These are phyloP conservation scores for Ostrea edulis DNA, from an alignment of 1,140 invertebrate species.

Conservation along the genomic window DNA sequence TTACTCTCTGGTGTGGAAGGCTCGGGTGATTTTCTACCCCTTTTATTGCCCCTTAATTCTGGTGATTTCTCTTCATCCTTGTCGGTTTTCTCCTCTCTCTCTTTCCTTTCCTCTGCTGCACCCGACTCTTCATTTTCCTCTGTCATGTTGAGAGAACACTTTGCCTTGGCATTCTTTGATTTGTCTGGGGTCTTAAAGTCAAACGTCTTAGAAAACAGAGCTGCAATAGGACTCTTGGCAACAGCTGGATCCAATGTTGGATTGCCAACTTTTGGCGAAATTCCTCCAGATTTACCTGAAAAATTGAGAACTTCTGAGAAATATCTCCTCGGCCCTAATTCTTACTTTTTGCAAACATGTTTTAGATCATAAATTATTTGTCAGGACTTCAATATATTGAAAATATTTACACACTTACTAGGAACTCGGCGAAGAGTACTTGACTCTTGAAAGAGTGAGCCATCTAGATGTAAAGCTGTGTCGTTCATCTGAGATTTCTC, in stretches of 20 bases:
- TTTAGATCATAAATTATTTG: too few relatives aligned
- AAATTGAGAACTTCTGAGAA: neutral
- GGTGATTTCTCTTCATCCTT: constrained; percentile 25
- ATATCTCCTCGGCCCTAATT: too few relatives aligned
- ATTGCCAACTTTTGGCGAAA: neutral
- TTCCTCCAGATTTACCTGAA: neutral
- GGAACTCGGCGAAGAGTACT: constrained; percentile 47
- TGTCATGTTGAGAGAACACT: constrained; percentile 3
- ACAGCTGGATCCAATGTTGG: neutral
- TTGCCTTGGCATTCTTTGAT: neutral
- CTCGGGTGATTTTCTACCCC: neutral
- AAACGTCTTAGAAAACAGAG: constrained; percentile 27
- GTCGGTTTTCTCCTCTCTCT: neutral
- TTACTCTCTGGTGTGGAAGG: neutral
- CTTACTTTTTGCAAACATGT: too few relatives aligned
- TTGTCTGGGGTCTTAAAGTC: constrained; percentile 15
- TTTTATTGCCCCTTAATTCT: neutral
- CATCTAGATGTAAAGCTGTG: constrained; percentile 51
- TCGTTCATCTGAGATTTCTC: constrained; percentile 48
- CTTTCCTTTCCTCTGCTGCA: neutral
- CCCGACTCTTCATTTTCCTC: neutral
- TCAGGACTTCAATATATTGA: too few relatives aligned
- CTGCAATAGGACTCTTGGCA: constrained; percentile 23
- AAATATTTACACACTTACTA: neutral
- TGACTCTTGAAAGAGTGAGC: constrained; percentile 49